Conservation (phyloP, 2,797 vertebrate genomes). For the Chiroxiphia lanceolata region DNA sequence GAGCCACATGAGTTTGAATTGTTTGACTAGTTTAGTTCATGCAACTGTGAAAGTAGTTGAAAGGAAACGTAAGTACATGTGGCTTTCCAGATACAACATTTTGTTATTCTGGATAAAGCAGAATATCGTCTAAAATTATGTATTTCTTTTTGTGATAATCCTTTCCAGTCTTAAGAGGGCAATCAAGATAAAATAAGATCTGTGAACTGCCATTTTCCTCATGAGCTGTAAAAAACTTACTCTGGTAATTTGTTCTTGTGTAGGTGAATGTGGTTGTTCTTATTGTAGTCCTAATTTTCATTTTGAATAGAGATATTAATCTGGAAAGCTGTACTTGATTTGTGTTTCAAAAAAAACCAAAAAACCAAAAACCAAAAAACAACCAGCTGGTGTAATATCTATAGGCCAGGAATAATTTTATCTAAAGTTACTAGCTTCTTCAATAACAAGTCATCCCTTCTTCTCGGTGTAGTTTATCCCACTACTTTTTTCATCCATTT, state of each 20-base stretch:
- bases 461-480: not conserved
- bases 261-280: not conserved
- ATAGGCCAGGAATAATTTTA: not conserved
- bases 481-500: not conserved
- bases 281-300: conserved; percentile 10
- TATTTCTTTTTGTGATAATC: not conserved
- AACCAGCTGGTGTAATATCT: not conserved
- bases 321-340: not conserved
- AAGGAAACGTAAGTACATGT: not conserved
- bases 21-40: not conserved
- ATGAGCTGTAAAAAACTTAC: not conserved
- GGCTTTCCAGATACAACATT: not conserved
- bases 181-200: not conserved
- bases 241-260: not conserved
- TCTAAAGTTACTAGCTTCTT: not conserved
- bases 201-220: not conserved
- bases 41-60: not conserved
- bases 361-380: not conserved
- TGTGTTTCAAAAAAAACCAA: not conserved
- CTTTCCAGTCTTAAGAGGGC: not conserved
- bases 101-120: not conserved
- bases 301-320: conserved; percentile 1
- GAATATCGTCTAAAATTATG: not conserved
- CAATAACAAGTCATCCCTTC: not conserved
- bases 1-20: not conserved